Evolutionary conservation across 35 echinoderm and acorn worm genomes (phyloP).

Genomic region (Nesometra sesokonis): DNA sequence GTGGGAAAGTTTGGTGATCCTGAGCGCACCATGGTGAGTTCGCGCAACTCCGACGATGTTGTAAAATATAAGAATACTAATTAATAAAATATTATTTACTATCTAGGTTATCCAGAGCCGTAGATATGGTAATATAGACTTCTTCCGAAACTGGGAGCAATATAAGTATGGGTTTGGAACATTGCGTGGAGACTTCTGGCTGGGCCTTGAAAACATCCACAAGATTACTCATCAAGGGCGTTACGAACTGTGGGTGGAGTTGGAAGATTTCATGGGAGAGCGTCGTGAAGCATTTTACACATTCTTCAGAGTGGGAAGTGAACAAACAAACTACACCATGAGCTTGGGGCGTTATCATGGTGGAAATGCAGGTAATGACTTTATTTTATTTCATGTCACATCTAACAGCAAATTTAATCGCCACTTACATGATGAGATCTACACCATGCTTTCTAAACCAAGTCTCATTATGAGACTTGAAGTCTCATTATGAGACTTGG

Average conservation of each 20-base stretch:
- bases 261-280: slow-evolving; percentile 19
- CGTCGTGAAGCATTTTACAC: not conserved
- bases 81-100: too few relatives aligned
- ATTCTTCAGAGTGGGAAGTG: slow-evolving; percentile 18
- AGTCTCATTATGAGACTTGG: too few relatives aligned
- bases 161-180: slow-evolving; percentile 43
- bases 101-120: slow-evolving; percentile 38
- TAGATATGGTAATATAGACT: slow-evolving; percentile 15
- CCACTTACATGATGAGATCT: too few relatives aligned
- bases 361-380: slow-evolving; percentile 26
- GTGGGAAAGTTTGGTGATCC: too few relatives aligned
- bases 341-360: slow-evolving; percentile 9
- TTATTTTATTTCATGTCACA: too few relatives aligned
- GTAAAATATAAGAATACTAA: too few relatives aligned
- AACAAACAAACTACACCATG: slow-evolving; percentile 19
- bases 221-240: slow-evolving; percentile 28
- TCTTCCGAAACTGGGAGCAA: slow-evolving; percentile 22
- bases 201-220: slow-evolving; percentile 26
- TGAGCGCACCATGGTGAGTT: too few relatives aligned
- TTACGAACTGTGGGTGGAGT: slow-evolving; percentile 34
- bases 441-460: too few relatives aligned
- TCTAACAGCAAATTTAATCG: too few relatives aligned
- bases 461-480: too few relatives aligned
- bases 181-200: slow-evolving; percentile 30
- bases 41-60: too few relatives aligned